Conservation (phyloP, 2,797 vertebrate genomes). For the Enteromius fasciolatus region DNA sequence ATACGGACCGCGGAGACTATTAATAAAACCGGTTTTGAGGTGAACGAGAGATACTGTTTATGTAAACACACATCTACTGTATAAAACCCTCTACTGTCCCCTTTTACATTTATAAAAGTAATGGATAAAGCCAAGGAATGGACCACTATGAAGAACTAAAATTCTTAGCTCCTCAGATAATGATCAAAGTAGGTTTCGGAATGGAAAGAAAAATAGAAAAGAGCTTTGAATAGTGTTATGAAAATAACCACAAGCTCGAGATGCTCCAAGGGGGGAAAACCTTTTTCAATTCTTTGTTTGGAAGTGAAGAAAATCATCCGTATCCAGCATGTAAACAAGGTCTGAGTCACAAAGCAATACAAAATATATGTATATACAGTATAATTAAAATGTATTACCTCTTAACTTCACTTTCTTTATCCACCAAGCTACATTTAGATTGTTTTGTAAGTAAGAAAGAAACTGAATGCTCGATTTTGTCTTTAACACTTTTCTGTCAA, state of each 20-base stretch:
- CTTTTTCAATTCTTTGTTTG: slow-evolving; percentile 30
- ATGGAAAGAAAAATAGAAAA: slow-evolving; percentile 38
- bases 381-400: neutral
- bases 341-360: slow-evolving; percentile 25
- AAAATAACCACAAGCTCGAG: slow-evolving; percentile 32
- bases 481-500: neutral
- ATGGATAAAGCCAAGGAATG: slow-evolving; percentile 43
- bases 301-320: slow-evolving; percentile 22
- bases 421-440: neutral
- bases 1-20: neutral
- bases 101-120: slow-evolving; percentile 7
- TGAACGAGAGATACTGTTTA: neutral
- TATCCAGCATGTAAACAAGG: slow-evolving; percentile 25
- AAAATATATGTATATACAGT: slow-evolving; percentile 9
- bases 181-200: slow-evolving; percentile 31
- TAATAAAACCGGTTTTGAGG: neutral
- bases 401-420: slow-evolving; percentile 10
- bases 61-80: neutral
- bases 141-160: slow-evolving; percentile 42
- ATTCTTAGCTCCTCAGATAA: slow-evolving; percentile 20
- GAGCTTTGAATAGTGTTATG: slow-evolving; percentile 24
- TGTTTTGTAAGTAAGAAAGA: neutral
- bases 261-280: slow-evolving; percentile 34
- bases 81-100: neutral
- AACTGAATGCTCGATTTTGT: neutral